Conservation (phyloP, 2,888 invertebrate genomes). For the Scaptodrosophila latifasciaeformis region DNA sequence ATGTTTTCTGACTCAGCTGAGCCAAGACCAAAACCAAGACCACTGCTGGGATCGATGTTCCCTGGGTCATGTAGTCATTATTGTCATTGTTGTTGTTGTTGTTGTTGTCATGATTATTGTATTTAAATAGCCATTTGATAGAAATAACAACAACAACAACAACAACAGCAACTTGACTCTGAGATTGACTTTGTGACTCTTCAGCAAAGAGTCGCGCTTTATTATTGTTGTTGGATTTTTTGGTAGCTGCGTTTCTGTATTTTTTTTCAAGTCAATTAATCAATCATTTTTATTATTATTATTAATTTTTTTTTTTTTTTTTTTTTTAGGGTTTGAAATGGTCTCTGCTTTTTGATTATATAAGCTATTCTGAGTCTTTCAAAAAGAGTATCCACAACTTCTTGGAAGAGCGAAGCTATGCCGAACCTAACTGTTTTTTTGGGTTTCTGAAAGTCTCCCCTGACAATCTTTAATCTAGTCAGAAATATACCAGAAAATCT, state of each 20-base stretch:
- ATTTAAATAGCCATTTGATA: constrained; percentile 55
- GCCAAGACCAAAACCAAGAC: too few species aligned
- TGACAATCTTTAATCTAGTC: too few species aligned
- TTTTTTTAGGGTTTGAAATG: constrained; percentile 12
- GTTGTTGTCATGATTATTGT: constrained; percentile 28
- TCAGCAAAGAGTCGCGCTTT: constrained; percentile 16
- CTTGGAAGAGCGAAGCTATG: too few species aligned
- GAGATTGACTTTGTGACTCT: constrained; percentile 11
- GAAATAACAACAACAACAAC: constrained; percentile 19
- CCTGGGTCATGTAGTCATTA: constrained; percentile 52
- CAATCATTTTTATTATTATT: constrained; percentile 57
- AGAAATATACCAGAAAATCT: too few species aligned
- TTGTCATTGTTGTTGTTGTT: constrained; percentile 20
- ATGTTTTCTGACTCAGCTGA: neutral
- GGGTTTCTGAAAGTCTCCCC: too few species aligned
- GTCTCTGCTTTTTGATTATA: too few species aligned
- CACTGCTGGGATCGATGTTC: constrained; percentile 1
- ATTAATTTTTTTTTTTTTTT: constrained; percentile 30
- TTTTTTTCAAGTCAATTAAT: constrained; percentile 58
- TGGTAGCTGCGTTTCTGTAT: constrained; percentile 19
- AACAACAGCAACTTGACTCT: neutral
- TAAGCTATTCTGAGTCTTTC: too few species aligned
- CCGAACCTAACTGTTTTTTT: too few species aligned
- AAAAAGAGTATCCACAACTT: too few species aligned
- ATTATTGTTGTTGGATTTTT: too few species aligned